Conservation (phyloP, 2,797 vertebrate genomes). For the Diceros bicornis region DNA sequence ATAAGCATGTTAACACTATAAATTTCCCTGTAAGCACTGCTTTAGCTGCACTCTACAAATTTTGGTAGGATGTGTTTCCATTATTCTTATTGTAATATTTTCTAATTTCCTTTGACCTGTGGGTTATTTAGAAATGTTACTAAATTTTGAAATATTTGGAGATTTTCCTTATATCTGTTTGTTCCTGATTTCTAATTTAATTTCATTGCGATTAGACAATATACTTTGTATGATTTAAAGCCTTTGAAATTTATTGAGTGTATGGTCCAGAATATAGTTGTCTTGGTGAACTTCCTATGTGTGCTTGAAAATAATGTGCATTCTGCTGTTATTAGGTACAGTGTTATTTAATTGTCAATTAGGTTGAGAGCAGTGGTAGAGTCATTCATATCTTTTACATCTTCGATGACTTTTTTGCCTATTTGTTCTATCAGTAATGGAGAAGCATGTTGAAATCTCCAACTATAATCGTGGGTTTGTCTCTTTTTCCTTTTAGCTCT, state of each 20-base stretch:
- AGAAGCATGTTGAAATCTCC: neutral
- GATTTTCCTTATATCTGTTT: neutral
- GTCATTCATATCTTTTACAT: neutral
- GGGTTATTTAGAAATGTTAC: slow-evolving; percentile 13
- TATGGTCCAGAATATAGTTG: neutral
- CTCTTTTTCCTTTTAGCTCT: neutral
- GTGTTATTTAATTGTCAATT: neutral
- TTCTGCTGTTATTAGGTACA: neutral
- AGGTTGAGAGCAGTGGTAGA: neutral
- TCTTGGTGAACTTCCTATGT: neutral
- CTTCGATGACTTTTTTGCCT: neutral
- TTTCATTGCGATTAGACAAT: neutral
- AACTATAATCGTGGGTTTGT: neutral
- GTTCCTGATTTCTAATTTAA: neutral
- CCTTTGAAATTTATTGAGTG: neutral
- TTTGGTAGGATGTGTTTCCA: neutral
- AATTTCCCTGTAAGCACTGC: neutral
- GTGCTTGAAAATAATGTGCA: neutral
- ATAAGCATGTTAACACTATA: neutral
- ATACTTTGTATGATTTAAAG: neutral
- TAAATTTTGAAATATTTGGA: slow-evolving; percentile 13
- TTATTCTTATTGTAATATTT: neutral
- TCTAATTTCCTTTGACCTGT: neutral
- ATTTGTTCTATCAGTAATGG: neutral
- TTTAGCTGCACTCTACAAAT: neutral